A percentile compares a stretch with the other conserved stretches of the same genome.
These are phyloP conservation scores for Synanthedon tipuliformis DNA, from an alignment of 2,888 invertebrate genomes.

Conservation along the genomic window DNA sequence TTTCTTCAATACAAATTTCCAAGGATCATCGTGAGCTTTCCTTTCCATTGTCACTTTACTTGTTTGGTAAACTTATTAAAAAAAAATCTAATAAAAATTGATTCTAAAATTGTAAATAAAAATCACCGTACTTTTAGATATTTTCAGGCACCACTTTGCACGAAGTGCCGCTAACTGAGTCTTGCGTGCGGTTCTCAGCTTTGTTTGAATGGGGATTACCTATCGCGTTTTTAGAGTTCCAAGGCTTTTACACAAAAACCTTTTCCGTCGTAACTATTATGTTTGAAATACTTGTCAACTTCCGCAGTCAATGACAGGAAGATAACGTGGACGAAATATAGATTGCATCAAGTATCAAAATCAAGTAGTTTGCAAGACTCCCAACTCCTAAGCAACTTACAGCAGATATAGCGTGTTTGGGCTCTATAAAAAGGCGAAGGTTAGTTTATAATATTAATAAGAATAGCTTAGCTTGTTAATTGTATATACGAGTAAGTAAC, in stretches of 20 bases:
- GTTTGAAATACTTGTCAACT: neutral
- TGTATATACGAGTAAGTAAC: no score
- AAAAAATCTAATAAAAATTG: no score
- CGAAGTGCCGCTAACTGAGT: slow-evolving; percentile 28
- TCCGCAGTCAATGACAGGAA: neutral
- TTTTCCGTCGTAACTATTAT: slow-evolving; percentile 7
- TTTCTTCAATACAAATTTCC: slow-evolving; percentile 51
- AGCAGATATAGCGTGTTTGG: no score
- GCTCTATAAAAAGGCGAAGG: no score
- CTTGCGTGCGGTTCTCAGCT: slow-evolving; percentile 25
- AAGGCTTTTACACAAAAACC: slow-evolving; percentile 31
- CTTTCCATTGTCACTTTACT: slow-evolving; percentile 29
- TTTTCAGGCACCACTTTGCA: slow-evolving; percentile 41
- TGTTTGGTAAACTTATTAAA: no score
- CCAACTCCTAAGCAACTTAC: no score
- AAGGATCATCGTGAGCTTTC: slow-evolving; percentile 35
- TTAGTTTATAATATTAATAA: no score
- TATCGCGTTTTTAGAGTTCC: slow-evolving; percentile 48
- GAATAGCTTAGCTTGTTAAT: no score
- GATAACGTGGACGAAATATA: no score
- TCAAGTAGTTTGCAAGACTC: no score
- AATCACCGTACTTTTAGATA: neutral
- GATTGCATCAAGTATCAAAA: no score
- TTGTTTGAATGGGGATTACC: slow-evolving; percentile 46
- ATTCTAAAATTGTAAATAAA: no score